These are phyloP conservation scores for Spodoptera frugiperda DNA, from an alignment of 1,140 invertebrate species.

Conservation along the genomic window DNA sequence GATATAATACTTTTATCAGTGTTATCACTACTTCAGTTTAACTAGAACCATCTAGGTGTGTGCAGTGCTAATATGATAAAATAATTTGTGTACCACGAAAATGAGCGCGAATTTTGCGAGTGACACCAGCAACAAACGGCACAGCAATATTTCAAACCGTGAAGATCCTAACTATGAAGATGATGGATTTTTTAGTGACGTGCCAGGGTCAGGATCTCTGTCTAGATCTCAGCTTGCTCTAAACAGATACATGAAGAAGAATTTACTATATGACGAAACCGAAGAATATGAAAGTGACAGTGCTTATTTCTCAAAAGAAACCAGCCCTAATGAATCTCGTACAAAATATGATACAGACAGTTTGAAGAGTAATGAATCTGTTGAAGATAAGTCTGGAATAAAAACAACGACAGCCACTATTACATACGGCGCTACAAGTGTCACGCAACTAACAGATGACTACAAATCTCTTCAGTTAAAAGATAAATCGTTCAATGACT, in stretches of 20 bases:
- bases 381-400: slow-evolving; percentile 44
- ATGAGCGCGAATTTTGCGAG: slow-evolving; percentile 59
- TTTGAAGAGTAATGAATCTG: slow-evolving; percentile 63
- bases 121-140: slow-evolving; percentile 42
- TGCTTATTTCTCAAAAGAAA: slow-evolving; percentile 80
- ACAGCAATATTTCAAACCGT: slow-evolving; percentile 40
- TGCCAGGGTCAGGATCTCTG: slow-evolving; percentile 69
- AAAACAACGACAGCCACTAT: slow-evolving; percentile 18
- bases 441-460: slow-evolving; percentile 74
- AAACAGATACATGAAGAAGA: slow-evolving; percentile 78
- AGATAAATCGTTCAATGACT: slow-evolving; percentile 53
- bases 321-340: slow-evolving; percentile 73
- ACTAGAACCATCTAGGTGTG: slow-evolving; percentile 56
- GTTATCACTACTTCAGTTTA: slow-evolving; percentile 65
- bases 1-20: slow-evolving; percentile 67
- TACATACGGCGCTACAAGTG: slow-evolving; percentile 47
- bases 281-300: slow-evolving; percentile 65
- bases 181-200: slow-evolving; percentile 71
- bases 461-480: slow-evolving; percentile 72
- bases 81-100: slow-evolving; percentile 57
- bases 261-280: slow-evolving; percentile 74
- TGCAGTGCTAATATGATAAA: slow-evolving; percentile 59
- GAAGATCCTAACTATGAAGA: slow-evolving; percentile 61
- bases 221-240: slow-evolving; percentile 75
- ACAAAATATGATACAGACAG: slow-evolving; percentile 76